Base-by-base conservation (phyloP, 2,888 invertebrate genomes). In the Anthrax anthrax region DNA sequence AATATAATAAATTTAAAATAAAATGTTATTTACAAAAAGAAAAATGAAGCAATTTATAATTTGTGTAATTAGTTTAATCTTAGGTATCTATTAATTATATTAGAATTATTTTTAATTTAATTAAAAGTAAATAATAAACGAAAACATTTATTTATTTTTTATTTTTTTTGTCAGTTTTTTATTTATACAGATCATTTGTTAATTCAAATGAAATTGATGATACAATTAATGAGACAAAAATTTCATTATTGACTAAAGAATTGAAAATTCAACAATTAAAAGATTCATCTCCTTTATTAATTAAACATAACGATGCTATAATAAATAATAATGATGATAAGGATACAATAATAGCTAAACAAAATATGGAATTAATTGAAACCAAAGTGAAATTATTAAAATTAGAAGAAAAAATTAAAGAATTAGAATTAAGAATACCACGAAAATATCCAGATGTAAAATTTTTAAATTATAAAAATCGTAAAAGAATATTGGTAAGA, bases 361-460 rank as follows among this genome's bases (percentile, higher is more conserved):
- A 63, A 32, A 57, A 55, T 1, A 51, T 55, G 17, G 77, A 78
- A 55, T 59, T 84, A 18, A 67, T 73, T 50, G 77, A 80, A 55
- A 81, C 83, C 1, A 76, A 75, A 52, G 67, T 67, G 29, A 75
- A 76, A 56, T 75, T 88, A 51, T 71, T 73, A 37, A 76, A 77
- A 45, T 62, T 89, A 44, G 84, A 86, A 63, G 77, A 77, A 51
- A 84, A 84, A 68, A 71, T 89, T 37, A 73, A 75, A 43, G 71
- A 77, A 44, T 64, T 89, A 41, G 87, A 88, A 62, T 74, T 76
- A 4, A 74, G 79, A 58, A 75, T 85, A 40, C 83, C 85, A 2
- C 87, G 88, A 57, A 82, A 81, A 55, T 94, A 84, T 71, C 94
- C 92, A 0, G 81, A 86, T 62, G 94, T 97, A 0, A 85, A 84